Conservation (phyloP, 2,113 vertebrate species). For the Prionailurus viverrinus region DNA sequence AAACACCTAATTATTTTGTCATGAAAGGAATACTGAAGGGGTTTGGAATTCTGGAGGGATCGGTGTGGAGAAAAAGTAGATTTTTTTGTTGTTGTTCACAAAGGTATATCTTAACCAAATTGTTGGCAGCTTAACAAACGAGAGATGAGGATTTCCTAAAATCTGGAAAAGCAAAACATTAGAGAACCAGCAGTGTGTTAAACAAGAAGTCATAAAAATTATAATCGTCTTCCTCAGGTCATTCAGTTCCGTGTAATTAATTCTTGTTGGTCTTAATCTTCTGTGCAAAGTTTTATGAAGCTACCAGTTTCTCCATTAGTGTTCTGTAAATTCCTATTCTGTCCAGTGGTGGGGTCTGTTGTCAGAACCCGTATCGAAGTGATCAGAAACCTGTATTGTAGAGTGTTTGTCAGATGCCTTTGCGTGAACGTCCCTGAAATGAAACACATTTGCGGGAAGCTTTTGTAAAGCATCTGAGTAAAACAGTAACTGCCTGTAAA, state of each 20-base stretch:
- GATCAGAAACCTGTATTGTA: neutral
- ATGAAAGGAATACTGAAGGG: neutral
- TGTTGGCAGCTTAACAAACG: neutral
- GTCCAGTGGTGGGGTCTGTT: neutral
- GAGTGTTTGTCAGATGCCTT: neutral
- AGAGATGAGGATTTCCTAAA: neutral
- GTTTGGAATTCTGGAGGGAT: neutral
- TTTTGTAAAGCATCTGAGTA: neutral
- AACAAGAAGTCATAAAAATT: neutral
- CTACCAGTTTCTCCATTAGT: neutral
- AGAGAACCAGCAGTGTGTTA: neutral
- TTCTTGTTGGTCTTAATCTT: neutral
- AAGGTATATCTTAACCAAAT: neutral
- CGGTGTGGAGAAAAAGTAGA: neutral
- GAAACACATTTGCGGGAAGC: neutral
- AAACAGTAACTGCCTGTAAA: neutral
- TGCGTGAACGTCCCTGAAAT: neutral
- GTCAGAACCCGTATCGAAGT: neutral
- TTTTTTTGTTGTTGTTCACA: neutral
- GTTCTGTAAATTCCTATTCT: neutral
- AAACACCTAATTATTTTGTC: neutral
- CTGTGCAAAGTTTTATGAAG: neutral
- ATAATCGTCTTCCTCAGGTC: neutral
- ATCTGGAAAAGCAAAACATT: neutral
- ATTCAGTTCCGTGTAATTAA: neutral